These are phyloP conservation scores for Aplochiton taeniatus DNA, from an alignment of 2,797 vertebrate species.

Conservation along the genomic window DNA sequence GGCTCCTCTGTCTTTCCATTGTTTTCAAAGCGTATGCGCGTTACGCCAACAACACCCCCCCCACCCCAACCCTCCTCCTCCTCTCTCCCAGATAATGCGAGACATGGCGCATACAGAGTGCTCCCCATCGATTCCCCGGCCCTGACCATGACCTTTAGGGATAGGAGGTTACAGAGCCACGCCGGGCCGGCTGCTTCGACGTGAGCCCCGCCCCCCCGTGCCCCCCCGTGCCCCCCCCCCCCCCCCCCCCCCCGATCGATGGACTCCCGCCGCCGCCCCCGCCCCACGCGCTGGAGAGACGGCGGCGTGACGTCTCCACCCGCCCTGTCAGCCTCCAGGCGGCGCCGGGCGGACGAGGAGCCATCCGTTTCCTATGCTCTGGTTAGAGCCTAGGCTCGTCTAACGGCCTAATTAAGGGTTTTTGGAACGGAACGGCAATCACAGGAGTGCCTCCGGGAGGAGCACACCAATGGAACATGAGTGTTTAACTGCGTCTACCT, in stretches of 20 bases:
- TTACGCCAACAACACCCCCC: constrained; percentile 47
- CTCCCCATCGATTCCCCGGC: constrained; percentile 69
- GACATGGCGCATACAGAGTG: constrained; percentile 69
- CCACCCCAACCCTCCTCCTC: constrained; percentile 38
- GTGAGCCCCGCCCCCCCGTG: too few species aligned
- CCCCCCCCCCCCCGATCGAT: too few species aligned
- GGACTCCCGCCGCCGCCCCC: too few species aligned
- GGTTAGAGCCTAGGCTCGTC: constrained; percentile 66
- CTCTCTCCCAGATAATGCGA: constrained; percentile 54
- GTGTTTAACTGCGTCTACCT: constrained; percentile 70
- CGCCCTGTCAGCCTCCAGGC: too few species aligned
- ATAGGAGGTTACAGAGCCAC: constrained; percentile 61
- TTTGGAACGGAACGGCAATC: constrained; percentile 67
- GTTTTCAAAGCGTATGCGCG: constrained; percentile 59
- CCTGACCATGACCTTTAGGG: constrained; percentile 77
- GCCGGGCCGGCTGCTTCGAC: constrained; percentile 65
- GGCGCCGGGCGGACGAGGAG: too few species aligned
- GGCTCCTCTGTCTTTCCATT: constrained; percentile 65
- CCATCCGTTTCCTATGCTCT: constrained; percentile 70
- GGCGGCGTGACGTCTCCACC: too few species aligned
- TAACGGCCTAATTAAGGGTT: constrained; percentile 74
- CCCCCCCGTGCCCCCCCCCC: too few species aligned
- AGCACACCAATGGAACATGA: constrained; percentile 71
- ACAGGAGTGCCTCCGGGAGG: constrained; percentile 56
- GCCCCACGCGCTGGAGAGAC: too few species aligned